Conservation (phyloP, 2,888 invertebrate species). For the Tipula vernalis region DNA sequence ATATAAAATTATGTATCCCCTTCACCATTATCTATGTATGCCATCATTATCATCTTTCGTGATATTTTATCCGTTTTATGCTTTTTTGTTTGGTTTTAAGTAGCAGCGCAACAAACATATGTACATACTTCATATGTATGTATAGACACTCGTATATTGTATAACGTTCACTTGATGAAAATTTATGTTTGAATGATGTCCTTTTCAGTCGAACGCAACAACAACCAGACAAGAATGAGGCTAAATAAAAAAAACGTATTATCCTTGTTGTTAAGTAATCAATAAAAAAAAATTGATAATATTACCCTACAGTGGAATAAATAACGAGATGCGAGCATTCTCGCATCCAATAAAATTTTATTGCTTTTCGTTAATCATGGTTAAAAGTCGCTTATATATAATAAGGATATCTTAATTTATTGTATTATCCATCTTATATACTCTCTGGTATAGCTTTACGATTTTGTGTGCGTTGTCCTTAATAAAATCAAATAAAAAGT, state of each 20-base stretch:
- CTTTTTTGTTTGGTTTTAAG: neutral
- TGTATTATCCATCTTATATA: neutral
- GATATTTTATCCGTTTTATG: neutral
- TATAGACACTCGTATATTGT: neutral
- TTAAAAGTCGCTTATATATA: neutral
- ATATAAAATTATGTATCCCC: neutral
- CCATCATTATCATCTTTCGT: neutral
- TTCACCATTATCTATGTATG: neutral
- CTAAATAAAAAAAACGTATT: neutral
- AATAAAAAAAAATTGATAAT: neutral
- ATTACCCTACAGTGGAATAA: neutral
- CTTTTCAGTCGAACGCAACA: neutral
- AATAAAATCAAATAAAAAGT: neutral
- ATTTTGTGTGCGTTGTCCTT: neutral
- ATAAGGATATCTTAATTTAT: neutral
- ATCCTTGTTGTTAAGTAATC: neutral
- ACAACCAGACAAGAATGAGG: neutral
- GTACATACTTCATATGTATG: neutral
- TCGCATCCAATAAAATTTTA: neutral
- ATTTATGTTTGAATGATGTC: neutral
- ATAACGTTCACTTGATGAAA: neutral
- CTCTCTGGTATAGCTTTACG: neutral
- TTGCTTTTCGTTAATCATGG: neutral
- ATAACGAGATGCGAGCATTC: neutral
- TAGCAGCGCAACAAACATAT: neutral